Evolutionary conservation across 2,113 vertebrate species (phyloP).

Genomic region (Paracanthobrama guichenoti): DNA sequence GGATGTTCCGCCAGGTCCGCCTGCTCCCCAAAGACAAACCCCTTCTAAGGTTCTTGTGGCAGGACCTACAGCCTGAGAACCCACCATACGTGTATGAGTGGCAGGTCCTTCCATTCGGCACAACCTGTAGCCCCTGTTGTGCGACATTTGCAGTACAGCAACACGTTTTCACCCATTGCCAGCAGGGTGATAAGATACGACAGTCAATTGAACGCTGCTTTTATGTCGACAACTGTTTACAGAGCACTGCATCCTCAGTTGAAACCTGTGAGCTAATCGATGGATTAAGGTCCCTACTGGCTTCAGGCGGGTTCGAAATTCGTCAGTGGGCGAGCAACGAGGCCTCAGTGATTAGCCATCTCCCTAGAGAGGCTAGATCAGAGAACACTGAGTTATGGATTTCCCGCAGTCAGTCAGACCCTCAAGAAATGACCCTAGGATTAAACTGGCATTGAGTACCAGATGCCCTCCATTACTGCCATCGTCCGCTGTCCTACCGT

Average conservation of each 20-base stretch:
- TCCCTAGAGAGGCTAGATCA: not conserved
- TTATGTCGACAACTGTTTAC: constrained; percentile 44
- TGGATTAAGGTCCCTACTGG: constrained; percentile 4
- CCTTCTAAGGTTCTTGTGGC: constrained; percentile 21
- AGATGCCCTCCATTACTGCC: not conserved
- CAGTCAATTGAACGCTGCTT: constrained; percentile 5
- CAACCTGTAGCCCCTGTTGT: constrained; percentile 33
- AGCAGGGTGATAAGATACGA: not conserved
- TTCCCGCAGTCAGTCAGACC: not conserved
- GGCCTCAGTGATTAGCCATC: not conserved
- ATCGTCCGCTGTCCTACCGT: not conserved
- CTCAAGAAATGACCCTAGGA: not conserved
- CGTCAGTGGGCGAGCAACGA: constrained; percentile 6
- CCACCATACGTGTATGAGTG: constrained; percentile 18
- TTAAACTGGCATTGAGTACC: not conserved
- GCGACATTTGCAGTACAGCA: not conserved
- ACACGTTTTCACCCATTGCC: not conserved
- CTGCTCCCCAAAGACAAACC: not conserved
- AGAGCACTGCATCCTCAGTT: not conserved
- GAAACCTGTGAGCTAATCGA: not conserved
- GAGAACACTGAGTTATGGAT: not conserved
- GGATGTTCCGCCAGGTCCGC: not conserved
- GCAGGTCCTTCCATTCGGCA: constrained; percentile 31
- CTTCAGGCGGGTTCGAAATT: constrained; percentile 25
- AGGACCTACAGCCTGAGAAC: not conserved